Evolutionary conservation across 2,113 vertebrate genomes (phyloP).

Genomic region (Albula goreensis): DNA sequence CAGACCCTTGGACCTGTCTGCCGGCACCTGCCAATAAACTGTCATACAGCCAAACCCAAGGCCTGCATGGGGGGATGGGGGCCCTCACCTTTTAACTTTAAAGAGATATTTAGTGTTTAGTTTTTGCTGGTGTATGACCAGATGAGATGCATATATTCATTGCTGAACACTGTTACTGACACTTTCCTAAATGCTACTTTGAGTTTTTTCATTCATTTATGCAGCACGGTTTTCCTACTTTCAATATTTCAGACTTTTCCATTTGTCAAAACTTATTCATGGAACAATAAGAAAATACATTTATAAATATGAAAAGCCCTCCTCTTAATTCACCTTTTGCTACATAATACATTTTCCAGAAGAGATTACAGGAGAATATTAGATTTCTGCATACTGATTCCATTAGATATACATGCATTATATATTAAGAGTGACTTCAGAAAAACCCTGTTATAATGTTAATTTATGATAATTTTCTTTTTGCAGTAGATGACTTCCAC

Average conservation of each 20-base stretch:
- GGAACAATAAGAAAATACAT: not conserved
- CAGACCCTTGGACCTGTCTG: not conserved
- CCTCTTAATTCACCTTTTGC: not conserved
- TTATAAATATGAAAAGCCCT: not conserved
- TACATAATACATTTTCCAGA: not conserved
- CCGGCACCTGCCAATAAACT: not conserved
- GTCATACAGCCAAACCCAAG: not conserved
- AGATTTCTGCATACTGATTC: not conserved
- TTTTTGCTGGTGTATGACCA: not conserved
- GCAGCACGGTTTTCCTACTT: not conserved
- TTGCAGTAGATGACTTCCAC: not conserved
- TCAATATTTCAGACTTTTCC: not conserved
- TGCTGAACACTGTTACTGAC: not conserved
- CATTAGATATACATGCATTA: not conserved
- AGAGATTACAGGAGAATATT: not conserved
- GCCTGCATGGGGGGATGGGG: no score
- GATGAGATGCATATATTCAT: not conserved
- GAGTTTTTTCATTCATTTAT: not conserved
- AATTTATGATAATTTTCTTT: constrained; percentile 12
- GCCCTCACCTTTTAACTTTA: not conserved
- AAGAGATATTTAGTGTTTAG: not conserved
- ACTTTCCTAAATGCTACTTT: not conserved
- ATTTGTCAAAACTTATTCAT: not conserved
- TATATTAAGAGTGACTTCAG: not conserved
- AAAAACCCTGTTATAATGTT: not conserved